Base-by-base conservation (phyloP, 2,113 vertebrate genomes). In the Paramormyrops kingsleyae region DNA sequence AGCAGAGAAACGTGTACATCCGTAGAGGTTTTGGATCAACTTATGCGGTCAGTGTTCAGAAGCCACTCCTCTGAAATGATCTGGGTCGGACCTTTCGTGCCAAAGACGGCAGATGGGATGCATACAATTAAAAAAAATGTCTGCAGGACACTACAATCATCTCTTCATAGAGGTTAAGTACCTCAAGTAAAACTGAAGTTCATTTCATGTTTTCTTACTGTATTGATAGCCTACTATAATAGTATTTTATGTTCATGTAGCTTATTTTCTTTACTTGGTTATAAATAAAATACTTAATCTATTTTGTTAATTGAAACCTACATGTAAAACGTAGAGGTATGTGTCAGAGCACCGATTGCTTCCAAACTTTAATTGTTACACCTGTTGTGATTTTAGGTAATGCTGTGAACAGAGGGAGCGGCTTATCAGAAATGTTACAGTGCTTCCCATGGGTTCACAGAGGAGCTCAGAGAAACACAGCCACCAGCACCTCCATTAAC, bases 71-170 rank as follows among this genome's bases (percentile, higher is more conserved):
- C 92, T 3, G 94, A 96, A 12, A 90, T 93, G 0, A 92, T 96
- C 39, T 96, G 96, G 95, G 92, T 93, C 21, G 95, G 94, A 9
- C 90, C 83, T 12, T 96, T 94, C 90, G 90, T 95, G 83, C 94
- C 95, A 0, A 91, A 92, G n/a, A 74, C 90, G 1, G 91, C 92
- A 46, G 91, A 88, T 27, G 74, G 62, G 12, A 87, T 92, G 21
- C 91, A 93, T 88, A 88, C 53, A 90, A 94, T 96, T 91, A 96
- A 95, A 93, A 94, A 70, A 90, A 95, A 96, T 74, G 35, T 88
- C 89, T 95, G 93, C 94, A 94, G 66, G 92, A 93, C 92, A 6
- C 90, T 96, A 70, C 12, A 90, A n/a, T 89, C 93, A 13, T 94
- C 95, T 56, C 93, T 94, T 70, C 88, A 56, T 19, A 21, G 85